Conservation (phyloP, 2,113 vertebrate genomes). For the Cyprinodon tularosa region DNA sequence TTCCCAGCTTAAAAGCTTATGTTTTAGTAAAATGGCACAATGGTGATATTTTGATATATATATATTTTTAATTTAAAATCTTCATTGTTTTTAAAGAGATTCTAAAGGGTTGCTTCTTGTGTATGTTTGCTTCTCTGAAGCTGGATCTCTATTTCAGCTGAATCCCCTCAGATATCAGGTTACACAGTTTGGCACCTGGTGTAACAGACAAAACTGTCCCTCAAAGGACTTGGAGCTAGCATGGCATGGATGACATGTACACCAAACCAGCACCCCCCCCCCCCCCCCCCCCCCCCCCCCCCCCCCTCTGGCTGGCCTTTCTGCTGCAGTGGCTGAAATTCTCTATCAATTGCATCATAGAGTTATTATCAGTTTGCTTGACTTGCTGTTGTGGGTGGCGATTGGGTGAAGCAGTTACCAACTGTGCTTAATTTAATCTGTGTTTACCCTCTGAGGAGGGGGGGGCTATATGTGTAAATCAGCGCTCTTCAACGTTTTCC, state of each 20-base stretch:
- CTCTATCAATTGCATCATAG: not conserved
- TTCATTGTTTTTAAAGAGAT: too few species aligned
- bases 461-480: conserved; percentile 1
- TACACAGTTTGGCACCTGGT: conserved; percentile 45
- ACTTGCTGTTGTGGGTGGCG: conserved; percentile 6
- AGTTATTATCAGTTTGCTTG: conserved; percentile 10
- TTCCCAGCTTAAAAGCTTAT: too few species aligned
- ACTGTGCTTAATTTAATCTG: not conserved
- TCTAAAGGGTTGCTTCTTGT: not conserved
- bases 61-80: too few species aligned
- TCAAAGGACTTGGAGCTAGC: conserved; percentile 15
- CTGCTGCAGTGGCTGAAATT: not conserved
- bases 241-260: conserved; percentile 11
- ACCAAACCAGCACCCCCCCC: not conserved
- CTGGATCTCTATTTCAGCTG: conserved; percentile 61
- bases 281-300: not conserved
- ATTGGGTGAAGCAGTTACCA: not conserved
- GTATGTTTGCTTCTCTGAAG: conserved; percentile 8
- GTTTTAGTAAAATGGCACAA: too few species aligned
- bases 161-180: conserved; percentile 43
- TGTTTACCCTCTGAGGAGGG: not conserved
- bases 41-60: too few species aligned
- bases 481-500: too few species aligned
- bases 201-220: conserved; percentile 35
- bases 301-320: not conserved